A percentile compares a stretch with the other conserved stretches of the same genome.
Evolutionary conservation across 2,797 vertebrate genomes (phyloP).

Genomic region (Pogoniulus pusillus): DNA sequence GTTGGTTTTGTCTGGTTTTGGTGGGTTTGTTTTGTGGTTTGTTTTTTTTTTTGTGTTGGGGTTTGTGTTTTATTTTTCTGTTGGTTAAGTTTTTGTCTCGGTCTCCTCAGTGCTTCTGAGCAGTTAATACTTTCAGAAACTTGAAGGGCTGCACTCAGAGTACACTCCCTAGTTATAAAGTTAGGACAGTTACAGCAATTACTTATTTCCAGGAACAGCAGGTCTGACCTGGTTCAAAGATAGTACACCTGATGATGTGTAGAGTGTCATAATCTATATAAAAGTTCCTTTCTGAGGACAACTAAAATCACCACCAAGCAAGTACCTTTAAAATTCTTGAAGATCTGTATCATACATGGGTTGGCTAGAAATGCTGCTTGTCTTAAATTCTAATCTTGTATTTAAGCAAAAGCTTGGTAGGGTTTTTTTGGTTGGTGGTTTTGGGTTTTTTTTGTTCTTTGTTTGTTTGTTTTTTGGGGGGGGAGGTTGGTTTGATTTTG

Average conservation of each 20-base stretch:
- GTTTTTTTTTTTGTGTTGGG: too few species aligned
- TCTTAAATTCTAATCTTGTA: background rate
- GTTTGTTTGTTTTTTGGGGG: too few species aligned
- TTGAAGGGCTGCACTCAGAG: background rate
- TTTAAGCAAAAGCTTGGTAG: background rate
- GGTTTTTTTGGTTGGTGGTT: too few species aligned
- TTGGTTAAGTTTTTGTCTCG: background rate
- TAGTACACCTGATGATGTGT: background rate
- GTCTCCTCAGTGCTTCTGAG: background rate
- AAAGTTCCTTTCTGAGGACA: background rate
- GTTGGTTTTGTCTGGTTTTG: background rate
- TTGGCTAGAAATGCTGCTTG: background rate
- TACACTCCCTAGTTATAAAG: conserved; percentile 23
- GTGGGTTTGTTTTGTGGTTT: too few species aligned
- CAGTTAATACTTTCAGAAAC: background rate
- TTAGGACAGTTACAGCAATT: background rate
- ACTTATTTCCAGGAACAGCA: conserved; percentile 16
- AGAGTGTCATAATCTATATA: background rate
- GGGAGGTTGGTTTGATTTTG: too few species aligned
- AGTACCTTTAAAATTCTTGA: background rate
- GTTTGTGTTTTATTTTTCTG: too few species aligned
- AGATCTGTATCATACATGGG: background rate
- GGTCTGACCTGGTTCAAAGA: conserved; percentile 25
- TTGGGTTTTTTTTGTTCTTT: too few species aligned
- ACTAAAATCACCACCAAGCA: background rate